Percentiles rank a stretch among this genome's conserved stretches.
Evolutionary conservation across 1,140 invertebrate genomes (phyloP).

Genomic region (Eueides isabella): DNA sequence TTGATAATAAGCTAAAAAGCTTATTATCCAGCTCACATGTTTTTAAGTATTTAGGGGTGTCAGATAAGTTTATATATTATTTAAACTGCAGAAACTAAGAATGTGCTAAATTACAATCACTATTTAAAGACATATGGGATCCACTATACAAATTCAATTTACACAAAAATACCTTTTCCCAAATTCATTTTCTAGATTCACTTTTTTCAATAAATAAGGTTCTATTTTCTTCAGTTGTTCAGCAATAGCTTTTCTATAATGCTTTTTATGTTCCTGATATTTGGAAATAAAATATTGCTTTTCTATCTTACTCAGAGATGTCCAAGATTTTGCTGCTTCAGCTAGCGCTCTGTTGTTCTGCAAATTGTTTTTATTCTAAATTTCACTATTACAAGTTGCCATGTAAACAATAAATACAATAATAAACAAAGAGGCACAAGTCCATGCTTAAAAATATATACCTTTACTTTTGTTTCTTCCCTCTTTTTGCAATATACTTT

Average conservation of each 20-base stretch:
- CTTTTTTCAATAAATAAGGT: constrained; percentile 53
- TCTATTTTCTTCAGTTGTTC: constrained; percentile 44
- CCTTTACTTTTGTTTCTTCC: constrained; percentile 23
- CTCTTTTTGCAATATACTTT: constrained; percentile 53
- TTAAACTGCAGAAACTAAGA: too few species aligned
- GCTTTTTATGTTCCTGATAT: constrained; percentile 43
- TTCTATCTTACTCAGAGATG: constrained; percentile 50
- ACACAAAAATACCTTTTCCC: constrained; percentile 1
- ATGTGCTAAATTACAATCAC: too few species aligned
- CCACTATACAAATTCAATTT: neutral
- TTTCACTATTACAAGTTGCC: neutral
- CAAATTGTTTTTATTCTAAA: constrained; percentile 13
- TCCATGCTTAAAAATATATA: constrained; percentile 15
- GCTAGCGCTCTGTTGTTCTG: constrained; percentile 37
- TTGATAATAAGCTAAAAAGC: too few species aligned
- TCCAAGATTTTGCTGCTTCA: constrained; percentile 60
- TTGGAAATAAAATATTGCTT: constrained; percentile 48
- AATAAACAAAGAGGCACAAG: too few species aligned
- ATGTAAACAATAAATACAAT: too few species aligned
- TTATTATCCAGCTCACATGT: too few species aligned
- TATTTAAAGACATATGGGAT: too few species aligned
- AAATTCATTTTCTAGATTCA: neutral
- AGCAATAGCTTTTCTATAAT: constrained; percentile 46
- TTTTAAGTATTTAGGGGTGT: too few species aligned
- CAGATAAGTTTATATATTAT: too few species aligned